A percentile compares a stretch with the other conserved stretches of the same genome.
These are phyloP conservation scores for Prunella strophiata DNA, from an alignment of 2,797 vertebrate genomes.

Conservation along the genomic window DNA sequence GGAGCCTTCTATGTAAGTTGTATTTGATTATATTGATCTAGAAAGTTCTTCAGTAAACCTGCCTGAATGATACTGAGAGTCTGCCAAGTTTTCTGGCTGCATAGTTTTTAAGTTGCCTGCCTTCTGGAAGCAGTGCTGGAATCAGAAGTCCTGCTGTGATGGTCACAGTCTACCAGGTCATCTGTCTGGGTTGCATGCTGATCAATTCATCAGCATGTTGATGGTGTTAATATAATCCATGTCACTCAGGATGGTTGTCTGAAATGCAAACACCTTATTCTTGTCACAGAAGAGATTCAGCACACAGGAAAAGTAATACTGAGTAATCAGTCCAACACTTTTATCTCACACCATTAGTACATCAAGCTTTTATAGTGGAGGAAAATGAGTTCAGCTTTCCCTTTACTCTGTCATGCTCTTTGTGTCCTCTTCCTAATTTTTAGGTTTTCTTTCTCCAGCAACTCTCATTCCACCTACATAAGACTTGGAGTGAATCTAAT, in stretches of 20 bases:
- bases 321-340: background rate
- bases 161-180: background rate
- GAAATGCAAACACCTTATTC: background rate
- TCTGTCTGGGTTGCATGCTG: background rate
- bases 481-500: background rate
- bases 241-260: background rate
- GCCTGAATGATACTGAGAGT: background rate
- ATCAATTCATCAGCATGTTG: background rate
- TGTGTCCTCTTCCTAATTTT: background rate
- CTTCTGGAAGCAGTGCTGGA: background rate
- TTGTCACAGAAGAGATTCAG: background rate
- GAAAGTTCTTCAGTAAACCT: background rate
- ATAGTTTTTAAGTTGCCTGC: background rate
- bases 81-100: slow-evolving; percentile 10
- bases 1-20: background rate
- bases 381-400: background rate
- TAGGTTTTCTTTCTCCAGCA: background rate
- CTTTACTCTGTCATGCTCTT: background rate
- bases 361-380: background rate
- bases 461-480: background rate
- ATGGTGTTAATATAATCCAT: background rate
- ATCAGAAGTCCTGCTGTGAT: background rate
- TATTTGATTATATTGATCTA: slow-evolving; percentile 41
- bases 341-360: background rate
- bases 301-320: background rate